A percentile compares a stretch with the other conserved stretches of the same genome.
Conservation (phyloP, 2,113 vertebrate genomes). For the Chamaetylas fuelleborni region DNA sequence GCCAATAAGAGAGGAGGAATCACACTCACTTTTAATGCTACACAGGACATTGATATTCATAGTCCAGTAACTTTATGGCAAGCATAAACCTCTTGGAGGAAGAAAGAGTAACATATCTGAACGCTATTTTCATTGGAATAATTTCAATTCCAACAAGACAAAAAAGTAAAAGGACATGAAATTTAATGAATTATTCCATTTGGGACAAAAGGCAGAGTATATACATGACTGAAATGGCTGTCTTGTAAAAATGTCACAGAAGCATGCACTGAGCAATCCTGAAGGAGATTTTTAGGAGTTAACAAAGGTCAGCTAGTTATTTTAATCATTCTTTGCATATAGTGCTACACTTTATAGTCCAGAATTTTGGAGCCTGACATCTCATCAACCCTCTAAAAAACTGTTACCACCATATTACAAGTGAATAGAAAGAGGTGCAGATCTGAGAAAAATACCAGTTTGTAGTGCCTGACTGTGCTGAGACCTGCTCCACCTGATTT, state of each 20-base stretch:
- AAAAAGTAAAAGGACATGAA: background rate
- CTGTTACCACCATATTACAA: background rate
- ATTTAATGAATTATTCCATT: background rate
- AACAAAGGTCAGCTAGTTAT: background rate
- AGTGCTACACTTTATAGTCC: background rate
- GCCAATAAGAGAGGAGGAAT: background rate
- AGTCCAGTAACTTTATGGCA: slow-evolving; percentile 31
- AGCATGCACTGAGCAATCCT: background rate
- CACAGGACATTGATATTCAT: slow-evolving; percentile 40
- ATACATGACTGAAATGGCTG: background rate
- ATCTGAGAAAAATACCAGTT: background rate
- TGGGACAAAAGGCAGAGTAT: background rate
- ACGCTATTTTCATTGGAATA: slow-evolving; percentile 53
- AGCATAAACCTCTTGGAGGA: slow-evolving; percentile 37
- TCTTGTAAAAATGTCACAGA: background rate
- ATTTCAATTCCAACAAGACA: slow-evolving; percentile 33
- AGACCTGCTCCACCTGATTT: background rate
- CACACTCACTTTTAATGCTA: background rate
- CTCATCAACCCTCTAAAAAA: background rate
- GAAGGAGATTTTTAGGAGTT: background rate
- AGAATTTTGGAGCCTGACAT: background rate
- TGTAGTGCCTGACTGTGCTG: background rate
- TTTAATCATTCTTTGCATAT: background rate
- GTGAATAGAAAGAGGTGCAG: background rate
- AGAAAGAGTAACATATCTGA: slow-evolving; percentile 10